A percentile compares a stretch with the other conserved stretches of the same genome.
Evolutionary conservation across 1,140 invertebrate genomes (phyloP).

Genomic region (Oncopodura yosiiana): DNA sequence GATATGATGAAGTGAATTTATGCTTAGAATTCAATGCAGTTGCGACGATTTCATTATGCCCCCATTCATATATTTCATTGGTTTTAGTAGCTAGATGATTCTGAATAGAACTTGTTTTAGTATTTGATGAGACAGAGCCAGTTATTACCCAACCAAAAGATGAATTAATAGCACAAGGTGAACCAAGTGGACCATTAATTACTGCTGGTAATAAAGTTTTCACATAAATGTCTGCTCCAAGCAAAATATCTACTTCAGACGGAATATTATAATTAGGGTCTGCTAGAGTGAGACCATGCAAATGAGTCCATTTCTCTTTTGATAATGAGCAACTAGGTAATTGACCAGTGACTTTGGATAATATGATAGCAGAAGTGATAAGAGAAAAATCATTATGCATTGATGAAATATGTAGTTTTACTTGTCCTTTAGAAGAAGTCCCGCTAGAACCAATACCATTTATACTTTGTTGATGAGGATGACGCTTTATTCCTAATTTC

Average conservation of each 20-base stretch:
- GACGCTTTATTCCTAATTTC: neutral
- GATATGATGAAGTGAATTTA: no score
- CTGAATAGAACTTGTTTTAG: no score
- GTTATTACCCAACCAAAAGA: conserved; percentile 15
- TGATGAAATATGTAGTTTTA: neutral
- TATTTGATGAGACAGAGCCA: no score
- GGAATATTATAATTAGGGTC: conserved; percentile 7
- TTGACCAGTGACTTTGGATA: neutral
- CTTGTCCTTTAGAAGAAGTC: neutral
- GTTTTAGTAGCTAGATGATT: no score
- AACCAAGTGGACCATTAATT: neutral
- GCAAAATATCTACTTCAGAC: neutral
- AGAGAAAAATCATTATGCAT: neutral
- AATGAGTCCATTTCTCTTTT: conserved; percentile 6
- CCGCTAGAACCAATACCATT: neutral
- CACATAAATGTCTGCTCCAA: conserved; percentile 6
- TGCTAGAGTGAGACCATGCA: neutral
- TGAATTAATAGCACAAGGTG: neutral
- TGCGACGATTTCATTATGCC: no score
- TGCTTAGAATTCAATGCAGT: no score
- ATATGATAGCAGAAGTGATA: neutral
- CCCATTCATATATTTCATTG: no score
- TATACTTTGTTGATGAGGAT: neutral
- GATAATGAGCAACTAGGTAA: neutral
- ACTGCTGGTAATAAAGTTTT: neutral